Conservation (phyloP, 2,888 invertebrate genomes). For the Limenitis camilla region DNA sequence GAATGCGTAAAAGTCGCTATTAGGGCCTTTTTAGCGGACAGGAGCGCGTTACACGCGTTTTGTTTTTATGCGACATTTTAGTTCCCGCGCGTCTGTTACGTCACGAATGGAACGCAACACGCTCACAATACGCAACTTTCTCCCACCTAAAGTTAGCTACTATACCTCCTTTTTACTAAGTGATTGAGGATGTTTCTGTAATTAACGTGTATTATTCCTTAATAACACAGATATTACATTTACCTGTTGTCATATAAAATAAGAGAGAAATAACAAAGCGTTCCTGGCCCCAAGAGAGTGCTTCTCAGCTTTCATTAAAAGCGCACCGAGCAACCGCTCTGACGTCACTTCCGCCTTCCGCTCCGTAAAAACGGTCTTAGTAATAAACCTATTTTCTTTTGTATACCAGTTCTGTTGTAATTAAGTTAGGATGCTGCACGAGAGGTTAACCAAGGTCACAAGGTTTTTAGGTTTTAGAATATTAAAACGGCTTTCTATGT, state of each 20-base stretch:
- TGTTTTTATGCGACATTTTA: no score
- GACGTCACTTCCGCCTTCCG: constrained; percentile 29
- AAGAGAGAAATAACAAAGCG: background rate
- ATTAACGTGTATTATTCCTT: no score
- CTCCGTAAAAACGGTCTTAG: constrained; percentile 21
- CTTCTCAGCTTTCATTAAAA: constrained; percentile 37
- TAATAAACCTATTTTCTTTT: constrained; percentile 18
- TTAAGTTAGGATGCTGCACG: background rate
- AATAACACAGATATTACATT: no score
- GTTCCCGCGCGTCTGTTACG: no score
- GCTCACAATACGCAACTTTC: no score
- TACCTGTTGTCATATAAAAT: background rate
- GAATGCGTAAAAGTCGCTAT: no score
- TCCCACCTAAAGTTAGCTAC: background rate
- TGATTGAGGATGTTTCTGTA: no score
- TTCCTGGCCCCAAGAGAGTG: constrained; percentile 25
- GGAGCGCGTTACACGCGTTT: no score
- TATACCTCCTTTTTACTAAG: background rate
- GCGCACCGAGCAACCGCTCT: constrained; percentile 26
- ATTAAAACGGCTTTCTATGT: no score
- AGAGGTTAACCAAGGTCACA: background rate
- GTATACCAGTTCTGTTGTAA: background rate
- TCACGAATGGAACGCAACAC: no score
- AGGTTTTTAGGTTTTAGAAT: background rate
- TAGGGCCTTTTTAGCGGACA: no score